Base-by-base conservation (phyloP, 2,888 invertebrate genomes). In the Enchytraeus crypticus region DNA sequence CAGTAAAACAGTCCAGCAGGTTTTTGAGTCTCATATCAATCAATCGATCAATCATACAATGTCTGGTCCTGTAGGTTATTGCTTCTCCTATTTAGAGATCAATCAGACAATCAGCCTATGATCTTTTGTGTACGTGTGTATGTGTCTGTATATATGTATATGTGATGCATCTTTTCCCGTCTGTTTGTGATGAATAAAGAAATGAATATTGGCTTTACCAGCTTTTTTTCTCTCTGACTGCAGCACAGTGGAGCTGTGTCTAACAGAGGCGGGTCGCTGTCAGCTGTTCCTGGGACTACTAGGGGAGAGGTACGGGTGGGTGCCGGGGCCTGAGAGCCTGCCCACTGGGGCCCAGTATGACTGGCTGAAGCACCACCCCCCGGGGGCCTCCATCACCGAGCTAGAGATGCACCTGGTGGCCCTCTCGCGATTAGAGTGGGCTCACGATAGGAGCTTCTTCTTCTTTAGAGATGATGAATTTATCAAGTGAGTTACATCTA, bases 231-330 rank as follows among this genome's bases (percentile, higher is more conserved):
- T 8, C 21, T 46, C 2, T n/a, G n/a, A n/a, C n/a, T n/a, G 2
- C 71, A 80, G 81, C 59, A 71, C 77, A 3, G 57, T 80, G 55
- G 77, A 77, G 61, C 65, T 80, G 32, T 81, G 81, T 66, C 70
- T 81, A 32, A 59, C 71, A 14, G 80, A 81, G 70, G 74, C 79
- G 30, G 64, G 68, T 14, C 72, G 72, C 49, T 78, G 79, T 61
- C 73, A 82, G 65, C 69, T 80, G 34, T 81, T 81, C 66, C 64
- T 81, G 46, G 81, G 80, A 3, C 69, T 81, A 23, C 70, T 81
- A 38, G 81, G 80, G 30, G 74, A 77, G 57, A 69, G 81, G 30
- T 80, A 79, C 66, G 81, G 81, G 21, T 77, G 74, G 70, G 69
- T 73, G 33, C 79, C 79, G 8, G 68, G 70, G 5, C 65, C 63